Evolutionary conservation across 2,797 vertebrate genomes (phyloP).

Genomic region (Crocidura indochinensis): DNA sequence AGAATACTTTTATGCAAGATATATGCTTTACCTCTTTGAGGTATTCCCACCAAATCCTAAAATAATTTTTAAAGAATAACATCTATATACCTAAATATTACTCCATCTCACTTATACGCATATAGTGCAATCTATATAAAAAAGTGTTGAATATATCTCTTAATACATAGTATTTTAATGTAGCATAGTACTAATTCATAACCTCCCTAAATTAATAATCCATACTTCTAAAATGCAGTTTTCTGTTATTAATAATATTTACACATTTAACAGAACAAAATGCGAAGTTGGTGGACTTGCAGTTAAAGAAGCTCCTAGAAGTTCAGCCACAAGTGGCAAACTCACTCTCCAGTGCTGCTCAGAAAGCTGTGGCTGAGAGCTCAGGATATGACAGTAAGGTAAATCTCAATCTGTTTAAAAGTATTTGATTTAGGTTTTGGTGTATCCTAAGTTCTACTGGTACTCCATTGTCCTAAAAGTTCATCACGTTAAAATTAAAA

Average conservation of each 20-base stretch:
- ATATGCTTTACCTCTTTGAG: too few relatives aligned
- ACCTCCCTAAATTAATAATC: slow-evolving; percentile 82
- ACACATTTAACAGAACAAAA: slow-evolving; percentile 94
- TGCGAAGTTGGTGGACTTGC: slow-evolving; percentile 95
- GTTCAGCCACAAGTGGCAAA: slow-evolving; percentile 93
- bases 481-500: slow-evolving; percentile 61
- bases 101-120: slow-evolving; percentile 17
- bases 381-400: slow-evolving; percentile 92
- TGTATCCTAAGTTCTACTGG: slow-evolving; percentile 56
- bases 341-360: slow-evolving; percentile 92
- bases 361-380: slow-evolving; percentile 92
- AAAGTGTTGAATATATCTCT: slow-evolving; percentile 37
- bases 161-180: slow-evolving; percentile 39
- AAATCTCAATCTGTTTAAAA: slow-evolving; percentile 82
- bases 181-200: slow-evolving; percentile 75
- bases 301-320: slow-evolving; percentile 95
- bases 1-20: too few relatives aligned
- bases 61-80: neutral
- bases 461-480: slow-evolving; percentile 80
- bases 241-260: slow-evolving; percentile 87
- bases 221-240: slow-evolving; percentile 85
- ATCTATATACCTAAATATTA: slow-evolving; percentile 5
- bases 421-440: slow-evolving; percentile 78
- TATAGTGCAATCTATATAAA: neutral
- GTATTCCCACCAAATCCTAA: too few relatives aligned